phyloP scores from a whole-genome alignment of 2,888 invertebrate species.

The Stomorhina lunata region DNA sequence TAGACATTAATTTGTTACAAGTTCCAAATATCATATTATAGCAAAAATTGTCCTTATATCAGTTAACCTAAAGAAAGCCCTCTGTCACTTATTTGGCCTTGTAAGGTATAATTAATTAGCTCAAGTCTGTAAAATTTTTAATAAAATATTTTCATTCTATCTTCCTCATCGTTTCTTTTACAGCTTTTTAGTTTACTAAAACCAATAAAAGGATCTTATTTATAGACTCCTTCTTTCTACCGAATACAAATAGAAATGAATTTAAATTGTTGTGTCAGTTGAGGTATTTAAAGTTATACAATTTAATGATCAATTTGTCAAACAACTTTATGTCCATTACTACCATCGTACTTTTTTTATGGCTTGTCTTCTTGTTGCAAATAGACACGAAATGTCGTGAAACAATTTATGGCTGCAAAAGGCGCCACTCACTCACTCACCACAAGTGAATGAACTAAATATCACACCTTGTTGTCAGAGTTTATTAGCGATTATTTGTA shows the following conservation, averaged over 20 bases:
- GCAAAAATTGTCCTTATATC: too few species aligned
- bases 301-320: slow-evolving; percentile 20
- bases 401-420: slow-evolving; percentile 29
- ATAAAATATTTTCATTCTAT: too few species aligned
- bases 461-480: slow-evolving; percentile 20
- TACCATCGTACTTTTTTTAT: background rate
- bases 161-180: too few species aligned
- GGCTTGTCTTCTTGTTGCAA: slow-evolving; percentile 4
- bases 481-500: slow-evolving; percentile 44
- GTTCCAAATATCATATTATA: too few species aligned
- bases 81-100: too few species aligned
- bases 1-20: too few species aligned
- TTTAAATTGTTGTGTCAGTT: background rate
- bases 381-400: background rate
- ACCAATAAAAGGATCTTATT: background rate
- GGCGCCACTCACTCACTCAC: slow-evolving; percentile 43
- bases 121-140: too few species aligned
- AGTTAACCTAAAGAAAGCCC: too few species aligned
- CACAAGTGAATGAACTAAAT: slow-evolving; percentile 13
- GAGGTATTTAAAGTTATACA: background rate
- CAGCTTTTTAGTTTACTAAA: too few species aligned
- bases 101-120: too few species aligned
- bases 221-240: background rate
- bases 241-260: background rate
- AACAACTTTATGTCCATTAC: slow-evolving; percentile 1